Percentiles rank a stretch among this genome's conserved stretches.
phyloP scores from a whole-genome alignment of 2,113 vertebrate genomes.

The Heliornis fulica region DNA sequence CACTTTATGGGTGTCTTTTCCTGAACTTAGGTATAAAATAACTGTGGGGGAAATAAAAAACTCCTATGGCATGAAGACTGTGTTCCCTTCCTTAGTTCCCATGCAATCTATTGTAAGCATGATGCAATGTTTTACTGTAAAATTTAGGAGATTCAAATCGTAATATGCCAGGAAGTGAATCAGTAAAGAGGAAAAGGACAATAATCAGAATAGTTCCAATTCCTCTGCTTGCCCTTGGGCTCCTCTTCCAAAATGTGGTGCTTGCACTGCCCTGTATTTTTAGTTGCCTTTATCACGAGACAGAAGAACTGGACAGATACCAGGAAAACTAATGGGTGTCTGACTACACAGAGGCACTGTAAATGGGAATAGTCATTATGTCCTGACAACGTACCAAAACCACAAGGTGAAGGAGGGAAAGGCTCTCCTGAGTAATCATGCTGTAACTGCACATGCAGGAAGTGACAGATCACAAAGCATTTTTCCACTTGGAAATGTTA shows the following conservation, averaged over 20 bases:
- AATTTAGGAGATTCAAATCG: neutral
- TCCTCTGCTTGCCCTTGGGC: neutral
- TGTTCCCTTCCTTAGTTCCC: neutral
- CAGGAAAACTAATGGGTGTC: neutral
- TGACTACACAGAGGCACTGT: neutral
- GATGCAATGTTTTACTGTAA: neutral
- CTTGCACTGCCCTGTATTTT: neutral
- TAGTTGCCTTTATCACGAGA: neutral
- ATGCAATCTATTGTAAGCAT: neutral
- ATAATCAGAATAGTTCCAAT: neutral
- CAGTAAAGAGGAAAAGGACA: neutral
- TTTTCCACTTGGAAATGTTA: neutral
- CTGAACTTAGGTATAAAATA: neutral
- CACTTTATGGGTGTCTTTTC: neutral
- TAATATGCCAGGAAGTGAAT: neutral
- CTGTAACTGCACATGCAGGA: neutral
- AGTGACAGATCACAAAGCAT: neutral
- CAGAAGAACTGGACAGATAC: neutral
- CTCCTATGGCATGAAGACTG: neutral
- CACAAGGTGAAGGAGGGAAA: neutral
- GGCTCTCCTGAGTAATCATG: neutral
- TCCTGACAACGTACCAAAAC: neutral
- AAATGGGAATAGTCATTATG: neutral
- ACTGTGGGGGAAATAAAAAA: fast-evolving
- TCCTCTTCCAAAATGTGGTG: neutral